Conservation (phyloP, 1,140 invertebrate species). For the Drosophila murphyi region DNA sequence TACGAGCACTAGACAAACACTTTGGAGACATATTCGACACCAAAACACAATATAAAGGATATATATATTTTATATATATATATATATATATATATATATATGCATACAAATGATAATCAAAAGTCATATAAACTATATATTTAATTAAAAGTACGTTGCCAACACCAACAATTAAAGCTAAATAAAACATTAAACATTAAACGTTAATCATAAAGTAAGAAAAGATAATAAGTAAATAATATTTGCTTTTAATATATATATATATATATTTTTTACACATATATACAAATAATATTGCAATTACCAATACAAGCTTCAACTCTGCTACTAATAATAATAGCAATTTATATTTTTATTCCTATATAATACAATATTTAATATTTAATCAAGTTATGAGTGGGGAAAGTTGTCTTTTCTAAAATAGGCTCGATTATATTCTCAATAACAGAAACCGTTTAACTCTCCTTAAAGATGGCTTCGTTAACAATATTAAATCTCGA, state of each 20-base stretch:
- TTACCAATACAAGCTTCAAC: no score
- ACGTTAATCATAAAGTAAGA: conserved; percentile 1
- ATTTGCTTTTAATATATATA: no score
- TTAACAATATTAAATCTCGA: background rate
- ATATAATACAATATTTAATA: no score
- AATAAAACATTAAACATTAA: conserved; percentile 16
- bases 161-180: background rate
- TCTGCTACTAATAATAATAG: no score
- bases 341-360: no score
- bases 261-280: no score
- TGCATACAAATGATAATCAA: conserved; percentile 3
- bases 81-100: background rate
- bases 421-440: no score
- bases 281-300: no score
- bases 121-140: conserved; percentile 35
- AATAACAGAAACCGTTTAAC: no score
- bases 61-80: background rate
- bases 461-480: background rate
- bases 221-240: background rate
- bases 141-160: background rate
- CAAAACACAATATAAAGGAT: conserved; percentile 22
- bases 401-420: no score
- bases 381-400: no score
- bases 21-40: conserved; percentile 82
- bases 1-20: conserved; percentile 39